These are phyloP conservation scores for Myotis brandtii DNA, from an alignment of 2,113 vertebrate species.

Conservation along the genomic window DNA sequence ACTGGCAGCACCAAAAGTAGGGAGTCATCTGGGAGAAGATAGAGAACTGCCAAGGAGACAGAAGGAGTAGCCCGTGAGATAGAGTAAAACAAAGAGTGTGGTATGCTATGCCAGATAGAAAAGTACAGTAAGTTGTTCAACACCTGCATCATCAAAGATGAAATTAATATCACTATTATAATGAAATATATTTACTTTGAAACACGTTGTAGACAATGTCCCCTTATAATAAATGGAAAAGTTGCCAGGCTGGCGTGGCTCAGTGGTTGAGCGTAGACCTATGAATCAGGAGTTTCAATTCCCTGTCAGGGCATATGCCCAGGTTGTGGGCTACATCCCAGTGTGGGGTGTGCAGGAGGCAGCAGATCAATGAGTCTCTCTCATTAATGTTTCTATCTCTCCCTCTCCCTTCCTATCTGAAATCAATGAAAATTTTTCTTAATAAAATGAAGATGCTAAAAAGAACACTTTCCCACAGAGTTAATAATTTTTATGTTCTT, in stretches of 20 bases:
- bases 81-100: not conserved
- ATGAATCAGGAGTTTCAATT: too few species aligned
- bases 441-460: slow-evolving; percentile 6
- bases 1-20: not conserved
- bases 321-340: too few species aligned
- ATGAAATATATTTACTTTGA: not conserved
- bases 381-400: too few species aligned
- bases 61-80: not conserved
- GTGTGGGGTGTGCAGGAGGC: too few species aligned
- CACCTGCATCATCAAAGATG: not conserved
- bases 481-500: slow-evolving; percentile 50
- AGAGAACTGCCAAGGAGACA: not conserved
- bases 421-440: too few species aligned
- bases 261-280: too few species aligned
- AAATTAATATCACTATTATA: not conserved
- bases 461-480: not conserved
- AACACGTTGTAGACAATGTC: slow-evolving; percentile 14
- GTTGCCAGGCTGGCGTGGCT: too few species aligned
- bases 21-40: not conserved
- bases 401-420: too few species aligned
- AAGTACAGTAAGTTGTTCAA: not conserved
- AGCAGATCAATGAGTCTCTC: too few species aligned
- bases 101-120: not conserved
- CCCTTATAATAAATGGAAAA: not conserved
- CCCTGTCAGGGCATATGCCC: too few species aligned